A percentile compares a stretch with the other conserved stretches of the same genome.
phyloP scores from a whole-genome alignment of 2,888 invertebrate genomes.

The Cerastis leucographa region DNA sequence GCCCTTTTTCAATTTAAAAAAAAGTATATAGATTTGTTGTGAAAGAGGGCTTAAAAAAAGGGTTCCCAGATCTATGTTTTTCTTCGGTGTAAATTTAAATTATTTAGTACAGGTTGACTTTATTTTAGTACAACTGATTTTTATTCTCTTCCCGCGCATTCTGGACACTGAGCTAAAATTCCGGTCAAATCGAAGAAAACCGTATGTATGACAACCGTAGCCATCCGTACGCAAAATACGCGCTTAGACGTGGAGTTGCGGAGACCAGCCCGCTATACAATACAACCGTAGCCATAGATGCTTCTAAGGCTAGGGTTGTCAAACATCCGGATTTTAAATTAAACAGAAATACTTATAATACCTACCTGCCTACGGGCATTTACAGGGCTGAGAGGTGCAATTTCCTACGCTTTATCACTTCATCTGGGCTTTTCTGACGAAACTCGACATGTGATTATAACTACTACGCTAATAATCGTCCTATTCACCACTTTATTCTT shows the following conservation, averaged over 20 bases:
- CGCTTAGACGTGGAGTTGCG: too few species aligned
- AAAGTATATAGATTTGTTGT: too few species aligned
- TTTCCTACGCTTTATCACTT: constrained; percentile 98
- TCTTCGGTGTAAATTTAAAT: background rate
- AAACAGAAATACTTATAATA: background rate
- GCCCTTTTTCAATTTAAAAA: background rate
- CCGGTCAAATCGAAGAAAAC: background rate
- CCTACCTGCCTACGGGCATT: constrained; percentile 7
- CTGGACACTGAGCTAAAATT: background rate
- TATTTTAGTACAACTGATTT: background rate
- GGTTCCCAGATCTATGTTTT: background rate
- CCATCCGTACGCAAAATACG: too few species aligned
- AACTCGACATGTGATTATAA: constrained; percentile 98
- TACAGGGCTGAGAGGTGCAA: constrained; percentile 97
- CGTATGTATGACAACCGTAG: background rate
- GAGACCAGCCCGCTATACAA: too few species aligned
- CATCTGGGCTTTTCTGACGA: constrained; percentile 98
- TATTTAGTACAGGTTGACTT: background rate
- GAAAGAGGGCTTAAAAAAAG: background rate
- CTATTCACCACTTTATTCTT: constrained; percentile 98
- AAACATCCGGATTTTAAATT: background rate
- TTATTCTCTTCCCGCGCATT: background rate
- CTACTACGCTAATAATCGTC: constrained; percentile 99
- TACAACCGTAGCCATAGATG: background rate
- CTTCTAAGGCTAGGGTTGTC: background rate